Evolutionary conservation across 2,113 vertebrate genomes (phyloP).

Genomic region (Camelus bactrianus): DNA sequence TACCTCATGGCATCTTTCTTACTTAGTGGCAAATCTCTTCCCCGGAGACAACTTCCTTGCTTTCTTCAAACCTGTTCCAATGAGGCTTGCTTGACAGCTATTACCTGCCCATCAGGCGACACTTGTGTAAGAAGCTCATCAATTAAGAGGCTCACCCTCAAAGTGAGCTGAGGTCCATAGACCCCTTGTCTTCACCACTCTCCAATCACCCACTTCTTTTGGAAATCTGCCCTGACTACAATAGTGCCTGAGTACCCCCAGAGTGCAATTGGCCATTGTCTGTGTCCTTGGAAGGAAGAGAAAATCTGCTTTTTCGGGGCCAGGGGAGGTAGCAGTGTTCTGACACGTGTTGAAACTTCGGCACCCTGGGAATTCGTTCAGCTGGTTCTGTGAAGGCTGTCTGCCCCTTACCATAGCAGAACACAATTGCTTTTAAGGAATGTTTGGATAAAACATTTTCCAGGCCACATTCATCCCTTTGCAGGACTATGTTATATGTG

Average conservation of each 20-base stretch:
- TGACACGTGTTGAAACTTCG: background rate
- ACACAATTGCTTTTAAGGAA: conserved; percentile 62
- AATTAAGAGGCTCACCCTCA: background rate
- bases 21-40: background rate
- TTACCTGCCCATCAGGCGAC: background rate
- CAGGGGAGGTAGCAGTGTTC: background rate
- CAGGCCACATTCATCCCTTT: conserved; percentile 65
- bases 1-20: background rate
- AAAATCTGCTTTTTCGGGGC: background rate
- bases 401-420: background rate
- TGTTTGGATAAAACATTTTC: conserved; percentile 70
- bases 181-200: background rate
- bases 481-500: conserved; percentile 72
- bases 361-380: background rate
- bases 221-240: background rate
- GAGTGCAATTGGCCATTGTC: background rate
- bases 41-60: background rate
- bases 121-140: background rate
- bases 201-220: conserved; percentile 32
- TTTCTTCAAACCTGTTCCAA: background rate
- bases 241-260: background rate
- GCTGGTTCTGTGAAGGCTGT: background rate
- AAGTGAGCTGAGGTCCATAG: background rate
- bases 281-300: background rate
- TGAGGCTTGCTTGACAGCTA: background rate